Evolutionary conservation across 30 jellyfish, hydroid and myxozoan genomes (phyloP).

Genomic region (Cassiopea andromeda): DNA sequence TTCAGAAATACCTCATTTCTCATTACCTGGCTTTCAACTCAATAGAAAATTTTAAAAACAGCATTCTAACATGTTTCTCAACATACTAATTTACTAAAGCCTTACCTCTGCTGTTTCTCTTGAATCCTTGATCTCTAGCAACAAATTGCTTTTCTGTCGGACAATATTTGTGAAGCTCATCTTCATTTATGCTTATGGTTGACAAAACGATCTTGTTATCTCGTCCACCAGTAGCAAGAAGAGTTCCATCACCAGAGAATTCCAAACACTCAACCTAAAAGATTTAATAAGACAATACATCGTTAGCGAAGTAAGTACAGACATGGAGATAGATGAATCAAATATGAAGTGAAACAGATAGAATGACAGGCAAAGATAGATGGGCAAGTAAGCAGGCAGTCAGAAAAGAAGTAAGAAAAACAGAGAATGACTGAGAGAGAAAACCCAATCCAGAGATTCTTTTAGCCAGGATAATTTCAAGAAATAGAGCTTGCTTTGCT

Average conservation of each 20-base stretch:
- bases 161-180: constrained; percentile 28
- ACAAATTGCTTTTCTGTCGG: not conserved
- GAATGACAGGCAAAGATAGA: too few relatives aligned
- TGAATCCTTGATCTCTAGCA: constrained; percentile 10
- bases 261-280: constrained; percentile 83
- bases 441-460: too few relatives aligned
- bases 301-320: too few relatives aligned
- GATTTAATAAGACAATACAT: not conserved
- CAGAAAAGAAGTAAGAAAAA: too few relatives aligned
- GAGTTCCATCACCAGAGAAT: constrained; percentile 80
- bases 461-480: too few relatives aligned
- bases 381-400: too few relatives aligned
- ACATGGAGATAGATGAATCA: not conserved
- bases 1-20: too few relatives aligned
- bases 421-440: too few relatives aligned
- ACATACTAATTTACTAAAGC: not conserved
- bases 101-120: constrained; percentile 23
- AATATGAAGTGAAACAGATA: not conserved
- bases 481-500: too few relatives aligned
- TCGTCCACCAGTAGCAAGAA: constrained; percentile 87
- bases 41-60: too few relatives aligned
- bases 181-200: constrained; percentile 69
- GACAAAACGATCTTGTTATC: constrained; percentile 81
- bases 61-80: not conserved
- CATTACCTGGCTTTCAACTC: too few relatives aligned